Base-by-base conservation (phyloP, 2,888 invertebrate species). In the Napeogenes inachia region DNA sequence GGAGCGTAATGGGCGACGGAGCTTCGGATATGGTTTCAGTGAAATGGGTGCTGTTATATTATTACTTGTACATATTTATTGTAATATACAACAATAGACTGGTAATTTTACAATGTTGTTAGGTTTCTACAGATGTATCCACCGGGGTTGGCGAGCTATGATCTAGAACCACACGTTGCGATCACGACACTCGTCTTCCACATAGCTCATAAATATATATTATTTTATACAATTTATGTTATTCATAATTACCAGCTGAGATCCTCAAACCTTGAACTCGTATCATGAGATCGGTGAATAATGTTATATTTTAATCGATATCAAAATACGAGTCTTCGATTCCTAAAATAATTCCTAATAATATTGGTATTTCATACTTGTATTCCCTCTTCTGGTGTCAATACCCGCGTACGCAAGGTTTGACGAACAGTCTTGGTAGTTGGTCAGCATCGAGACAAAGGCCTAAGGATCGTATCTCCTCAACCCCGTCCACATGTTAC, bases 11-110 rank as follows among this genome's bases (percentile, higher is more conserved):
- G 74, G 85, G 85, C 87, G 89, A 71, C 84, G 82, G 74, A 72
- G 64, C 78, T 72, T 66, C 68, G 67, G 71, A 68, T 73, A 85
- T 64, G 77, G 74, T 87, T 89, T 87, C 79, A 81, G 84, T 84
- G 76, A 77, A 79, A 88, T 85, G 86, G 89, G 90, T 90, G 89
- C 89, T 90, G 87, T 84, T 86, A 84, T 81, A 85, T 80, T 78
- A 84, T 86, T 86, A 85, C 82, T 87, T 89, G 87, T 90, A 89
- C 84, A 90, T 90, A 90, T 85, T 85, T 88, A 89, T 87, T 87
- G 81, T 87, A 89, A 86, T 87, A 87, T 88, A 87, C 76, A 74
- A 82, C 89, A 89, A 89, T 90, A 90, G 89, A 87, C 89, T 88
- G 89, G 89, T 89, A 88, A 84, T 81, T 85, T 87, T 88, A 88